Conservation (phyloP, 2,888 invertebrate genomes). For the Lycocerus yunnanus region DNA sequence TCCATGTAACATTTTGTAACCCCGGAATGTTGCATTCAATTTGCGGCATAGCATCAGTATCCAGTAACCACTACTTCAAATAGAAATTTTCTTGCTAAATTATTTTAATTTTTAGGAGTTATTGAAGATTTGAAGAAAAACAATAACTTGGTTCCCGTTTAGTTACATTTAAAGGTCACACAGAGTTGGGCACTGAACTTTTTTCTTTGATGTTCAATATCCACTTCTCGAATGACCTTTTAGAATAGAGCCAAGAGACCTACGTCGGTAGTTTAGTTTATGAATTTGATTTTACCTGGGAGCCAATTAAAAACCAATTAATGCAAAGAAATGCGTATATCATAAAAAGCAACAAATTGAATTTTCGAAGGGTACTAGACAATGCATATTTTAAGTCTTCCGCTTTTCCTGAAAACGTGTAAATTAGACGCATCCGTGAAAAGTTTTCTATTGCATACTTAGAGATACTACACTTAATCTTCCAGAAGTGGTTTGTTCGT, state of each 20-base stretch:
- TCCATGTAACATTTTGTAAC: background rate
- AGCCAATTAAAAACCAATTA: background rate
- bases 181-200: background rate
- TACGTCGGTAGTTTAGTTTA: background rate
- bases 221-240: background rate
- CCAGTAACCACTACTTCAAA: background rate
- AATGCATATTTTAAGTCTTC: background rate
- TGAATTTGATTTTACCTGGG: background rate
- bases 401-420: background rate
- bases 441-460: background rate
- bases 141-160: too few relatives aligned
- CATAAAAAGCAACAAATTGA: background rate
- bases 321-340: background rate
- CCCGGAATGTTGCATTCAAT: background rate
- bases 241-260: background rate
- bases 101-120: background rate
- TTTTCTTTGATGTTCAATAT: too few relatives aligned
- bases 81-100: background rate
- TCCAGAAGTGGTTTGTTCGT: background rate
- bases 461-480: background rate
- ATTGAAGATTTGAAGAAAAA: background rate
- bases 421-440: too few relatives aligned
- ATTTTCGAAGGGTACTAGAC: background rate
- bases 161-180: background rate
- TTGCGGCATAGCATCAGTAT: background rate